Conservation (phyloP, 2,113 vertebrate genomes). For the Pampusana beccarii region DNA sequence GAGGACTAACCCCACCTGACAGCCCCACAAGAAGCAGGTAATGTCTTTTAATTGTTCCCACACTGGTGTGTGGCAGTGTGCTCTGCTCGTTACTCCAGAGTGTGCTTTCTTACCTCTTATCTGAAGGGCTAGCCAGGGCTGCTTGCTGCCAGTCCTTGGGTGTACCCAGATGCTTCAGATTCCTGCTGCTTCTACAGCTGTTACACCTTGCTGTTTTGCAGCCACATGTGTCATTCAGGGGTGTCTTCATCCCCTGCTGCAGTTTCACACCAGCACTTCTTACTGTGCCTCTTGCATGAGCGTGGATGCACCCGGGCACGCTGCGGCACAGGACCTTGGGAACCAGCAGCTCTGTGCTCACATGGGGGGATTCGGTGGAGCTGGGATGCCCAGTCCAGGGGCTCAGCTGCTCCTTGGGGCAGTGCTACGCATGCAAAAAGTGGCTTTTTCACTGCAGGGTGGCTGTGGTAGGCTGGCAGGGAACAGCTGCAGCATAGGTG, state of each 20-base stretch:
- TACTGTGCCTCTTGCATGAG: rapidly evolving
- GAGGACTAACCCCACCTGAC: neutral
- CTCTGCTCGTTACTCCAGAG: neutral
- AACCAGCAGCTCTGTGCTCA: neutral
- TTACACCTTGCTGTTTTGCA: neutral
- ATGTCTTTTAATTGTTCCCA: neutral
- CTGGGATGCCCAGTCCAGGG: neutral
- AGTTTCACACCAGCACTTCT: neutral
- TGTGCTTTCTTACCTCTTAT: neutral
- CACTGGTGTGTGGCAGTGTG: rapidly evolving
- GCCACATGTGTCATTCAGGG: rapidly evolving
- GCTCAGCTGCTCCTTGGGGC: neutral
- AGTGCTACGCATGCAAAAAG: neutral
- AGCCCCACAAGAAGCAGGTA: neutral
- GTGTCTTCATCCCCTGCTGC: neutral
- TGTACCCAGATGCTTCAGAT: rapidly evolving
- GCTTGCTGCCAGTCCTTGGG: neutral
- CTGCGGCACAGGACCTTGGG: rapidly evolving
- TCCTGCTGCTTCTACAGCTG: neutral
- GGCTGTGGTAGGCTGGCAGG: rapidly evolving
- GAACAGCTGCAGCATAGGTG: neutral
- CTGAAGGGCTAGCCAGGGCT: too few species aligned
- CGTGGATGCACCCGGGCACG: rapidly evolving
- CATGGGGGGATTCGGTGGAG: rapidly evolving
- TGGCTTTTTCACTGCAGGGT: neutral